Base-by-base conservation (phyloP, 2,113 vertebrate species). In the Cairina moschata region DNA sequence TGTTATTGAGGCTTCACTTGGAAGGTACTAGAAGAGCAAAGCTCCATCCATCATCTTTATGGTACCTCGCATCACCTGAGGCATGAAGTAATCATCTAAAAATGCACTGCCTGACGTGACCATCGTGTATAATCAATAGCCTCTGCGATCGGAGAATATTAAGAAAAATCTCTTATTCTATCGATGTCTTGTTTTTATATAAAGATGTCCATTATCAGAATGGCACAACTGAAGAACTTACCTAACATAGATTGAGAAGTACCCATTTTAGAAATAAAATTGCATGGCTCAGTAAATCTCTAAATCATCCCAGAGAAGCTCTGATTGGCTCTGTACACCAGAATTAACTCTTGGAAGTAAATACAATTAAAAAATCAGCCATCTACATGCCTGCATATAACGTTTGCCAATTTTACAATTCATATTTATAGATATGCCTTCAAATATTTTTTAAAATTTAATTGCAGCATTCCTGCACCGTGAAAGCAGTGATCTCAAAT, bases 71-170 rank as follows among this genome's bases (percentile, higher is more conserved):
- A 91, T 93, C 95, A 96, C 95, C 95, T 92, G 93, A 96, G 91
- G 94, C 88, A 95, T 94, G 93, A 95, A 96, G 96, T 95, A 95
- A 96, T 95, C 93, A 95, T 80, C 95, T 91, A 95, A 92, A 97
- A 97, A 96, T 74, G 90, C 84, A 85, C 91, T 66, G 93, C 90
- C 89, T 94, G 93, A 87, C 78, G 44, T 42, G 9, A 69, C 91
- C 89, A 22, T 34, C 2, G 9, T 54, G 31, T 66, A 13, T 83
- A 93, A 95, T 94, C 95, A 92, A 95, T 94, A 92, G 62, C 55
- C 67, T 63, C 81, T 26, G 13, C 0, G 0, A 50, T 1, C 31
- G 13, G 62, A 80, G 89, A 92, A 92, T 17, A 67, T 31, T 66
- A 92, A 91, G 81, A 85, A 90, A 90, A 90, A 79, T 85, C 71